Percentiles rank a stretch among this genome's conserved stretches.
Evolutionary conservation across 2,888 invertebrate species (phyloP).

Genomic region (Cordilura impudica): DNA sequence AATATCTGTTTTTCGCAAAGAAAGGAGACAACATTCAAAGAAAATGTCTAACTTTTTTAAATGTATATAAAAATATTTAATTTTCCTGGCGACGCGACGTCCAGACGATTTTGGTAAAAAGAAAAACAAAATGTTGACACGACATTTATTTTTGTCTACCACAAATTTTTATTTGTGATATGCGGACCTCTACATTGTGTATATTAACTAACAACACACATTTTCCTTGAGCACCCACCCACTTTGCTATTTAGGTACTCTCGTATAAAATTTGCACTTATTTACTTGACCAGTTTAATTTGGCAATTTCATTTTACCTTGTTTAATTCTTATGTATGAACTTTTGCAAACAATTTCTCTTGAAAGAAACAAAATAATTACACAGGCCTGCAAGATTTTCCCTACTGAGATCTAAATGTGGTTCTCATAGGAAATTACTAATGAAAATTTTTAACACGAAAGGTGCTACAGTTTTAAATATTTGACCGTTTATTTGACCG

Average conservation of each 20-base stretch:
- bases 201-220: neutral
- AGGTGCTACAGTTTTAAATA: too few species aligned
- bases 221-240: neutral
- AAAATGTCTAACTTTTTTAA: neutral
- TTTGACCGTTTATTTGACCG: too few species aligned
- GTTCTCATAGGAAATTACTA: too few species aligned
- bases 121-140: slow-evolving; percentile 20
- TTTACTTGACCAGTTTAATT: neutral
- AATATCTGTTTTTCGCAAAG: too few species aligned
- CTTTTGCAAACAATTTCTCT: too few species aligned
- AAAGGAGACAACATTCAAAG: too few species aligned
- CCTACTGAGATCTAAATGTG: too few species aligned
- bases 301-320: neutral
- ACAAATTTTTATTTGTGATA: neutral
- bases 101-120: slow-evolving; percentile 39
- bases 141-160: slow-evolving; percentile 5
- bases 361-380: too few species aligned
- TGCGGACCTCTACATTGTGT: neutral
- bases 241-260: neutral
- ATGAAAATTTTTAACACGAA: too few species aligned
- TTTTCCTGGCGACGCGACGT: slow-evolving; percentile 43
- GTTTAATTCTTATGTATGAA: neutral
- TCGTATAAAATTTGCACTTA: too few species aligned
- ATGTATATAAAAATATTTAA: neutral
- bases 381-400: too few species aligned